Conservation (phyloP, 2,113 vertebrate genomes). For the Otis tarda region DNA sequence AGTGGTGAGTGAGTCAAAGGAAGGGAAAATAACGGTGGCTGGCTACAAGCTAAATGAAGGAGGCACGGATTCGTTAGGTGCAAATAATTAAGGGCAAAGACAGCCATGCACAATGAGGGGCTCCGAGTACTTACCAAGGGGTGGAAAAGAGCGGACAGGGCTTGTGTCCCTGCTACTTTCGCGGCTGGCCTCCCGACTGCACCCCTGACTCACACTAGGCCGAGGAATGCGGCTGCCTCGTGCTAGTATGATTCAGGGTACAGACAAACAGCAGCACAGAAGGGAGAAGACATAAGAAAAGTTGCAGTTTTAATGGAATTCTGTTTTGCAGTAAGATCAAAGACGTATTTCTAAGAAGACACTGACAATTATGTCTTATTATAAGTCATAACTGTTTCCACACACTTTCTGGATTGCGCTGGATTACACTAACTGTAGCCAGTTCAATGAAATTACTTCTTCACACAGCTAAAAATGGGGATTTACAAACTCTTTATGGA, state of each 20-base stretch:
- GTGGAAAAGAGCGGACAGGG: conserved; percentile 94
- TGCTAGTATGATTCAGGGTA: conserved; percentile 79
- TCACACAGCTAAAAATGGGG: background rate
- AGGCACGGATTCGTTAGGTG: background rate
- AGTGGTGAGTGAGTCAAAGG: background rate
- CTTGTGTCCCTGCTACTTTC: conserved; percentile 98
- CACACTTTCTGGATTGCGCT: background rate
- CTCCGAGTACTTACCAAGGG: conserved; percentile 89
- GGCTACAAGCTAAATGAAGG: conserved; percentile 27
- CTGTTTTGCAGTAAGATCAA: background rate
- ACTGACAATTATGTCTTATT: background rate
- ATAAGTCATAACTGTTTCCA: background rate
- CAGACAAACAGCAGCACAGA: conserved; percentile 54
- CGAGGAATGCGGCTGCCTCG: conserved; percentile 97
- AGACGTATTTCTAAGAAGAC: background rate
- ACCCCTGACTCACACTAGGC: conserved; percentile 98
- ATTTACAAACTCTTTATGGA: background rate
- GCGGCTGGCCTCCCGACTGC: conserved; percentile 97
- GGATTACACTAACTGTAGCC: background rate
- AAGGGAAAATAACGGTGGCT: background rate
- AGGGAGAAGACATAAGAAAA: conserved; percentile 73
- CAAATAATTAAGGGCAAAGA: background rate
- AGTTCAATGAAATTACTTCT: background rate
- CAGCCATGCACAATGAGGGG: conserved; percentile 43
- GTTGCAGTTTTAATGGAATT: conserved; percentile 62